Base-by-base conservation (phyloP, 2,888 invertebrate species). In the Callosobruchus maculatus region DNA sequence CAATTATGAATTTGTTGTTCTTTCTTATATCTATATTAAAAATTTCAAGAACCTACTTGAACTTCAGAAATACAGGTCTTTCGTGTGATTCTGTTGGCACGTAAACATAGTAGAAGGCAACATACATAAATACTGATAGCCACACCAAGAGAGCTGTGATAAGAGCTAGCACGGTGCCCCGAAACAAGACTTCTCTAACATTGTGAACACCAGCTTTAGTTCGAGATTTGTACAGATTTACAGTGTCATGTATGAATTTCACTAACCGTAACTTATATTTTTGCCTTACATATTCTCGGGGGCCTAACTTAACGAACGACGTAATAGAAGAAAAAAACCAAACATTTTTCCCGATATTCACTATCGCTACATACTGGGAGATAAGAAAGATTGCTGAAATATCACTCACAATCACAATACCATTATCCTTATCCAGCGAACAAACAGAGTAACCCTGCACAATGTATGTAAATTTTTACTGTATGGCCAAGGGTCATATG, bases 21-120 rank as follows among this genome's bases (percentile, higher is more conserved):
- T n/a, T n/a, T n/a, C n/a, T n/a, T n/a, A n/a, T n/a, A n/a, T n/a
- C n/a, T n/a, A n/a, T n/a, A n/a, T n/a, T n/a, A n/a, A n/a, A n/a
- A n/a, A n/a, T n/a, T 67, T 67, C 30, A 13, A 30, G 18, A 73
- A 90, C 92, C 92, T 88, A 97, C 97, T 93, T 93, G 87, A 96
- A 97, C 85, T 95, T 93, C 82, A 97, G 90, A 89, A 95, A 92
- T 0, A 96, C 95, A 0, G 96, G 95, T 74, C 95, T 90, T 67
- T 93, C 90, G 83, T 96, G 95, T 0, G 94, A 92, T 76, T 96
- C 93, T 74, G 94, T 93, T 9, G 97, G 97, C 91, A 97, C 95
- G 85, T 97, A 97, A 2, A 94, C 91, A 86, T 96, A 96, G 84
- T 97, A 97, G 86, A 97, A 97, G 20, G 94, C 93, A 2, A 95